These are phyloP conservation scores for Pungitius pungitius DNA, from an alignment of 2,113 vertebrate genomes.

Conservation along the genomic window DNA sequence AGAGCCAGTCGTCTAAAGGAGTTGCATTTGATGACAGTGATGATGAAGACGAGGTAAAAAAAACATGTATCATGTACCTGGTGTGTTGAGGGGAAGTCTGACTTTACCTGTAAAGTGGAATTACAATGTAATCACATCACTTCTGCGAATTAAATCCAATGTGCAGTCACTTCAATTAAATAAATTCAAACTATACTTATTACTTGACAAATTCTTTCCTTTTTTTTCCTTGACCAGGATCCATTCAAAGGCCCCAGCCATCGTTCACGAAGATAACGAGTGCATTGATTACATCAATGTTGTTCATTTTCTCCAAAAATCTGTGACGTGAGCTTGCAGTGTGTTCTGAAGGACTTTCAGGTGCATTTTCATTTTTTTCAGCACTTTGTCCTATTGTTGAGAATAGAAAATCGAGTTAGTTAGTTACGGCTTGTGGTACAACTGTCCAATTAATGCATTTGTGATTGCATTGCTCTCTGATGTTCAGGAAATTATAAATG, in stretches of 20 bases:
- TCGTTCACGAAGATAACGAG: conserved; percentile 52
- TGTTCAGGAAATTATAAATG: conserved; percentile 49
- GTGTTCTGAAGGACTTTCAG: conserved; percentile 1
- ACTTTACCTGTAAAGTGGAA: neutral
- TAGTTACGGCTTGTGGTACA: neutral
- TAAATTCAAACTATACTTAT: neutral
- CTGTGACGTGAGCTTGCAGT: neutral
- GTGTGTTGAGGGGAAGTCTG: neutral
- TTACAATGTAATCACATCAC: neutral
- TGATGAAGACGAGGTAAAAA: conserved; percentile 82
- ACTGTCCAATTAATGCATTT: neutral
- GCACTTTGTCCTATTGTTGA: conserved; percentile 1
- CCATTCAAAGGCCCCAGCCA: conserved; percentile 82
- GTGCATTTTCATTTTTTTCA: conserved; percentile 7
- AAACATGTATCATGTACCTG: neutral
- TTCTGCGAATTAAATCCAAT: neutral
- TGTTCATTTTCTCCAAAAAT: neutral
- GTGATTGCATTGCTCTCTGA: neutral
- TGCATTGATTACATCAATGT: neutral
- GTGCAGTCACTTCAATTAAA: neutral
- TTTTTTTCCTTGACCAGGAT: conserved; percentile 75
- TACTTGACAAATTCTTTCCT: neutral
- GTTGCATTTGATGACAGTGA: conserved; percentile 83
- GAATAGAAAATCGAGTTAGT: neutral
- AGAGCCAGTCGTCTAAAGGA: conserved; percentile 83